A percentile compares a stretch with the other conserved stretches of the same genome.
Conservation (phyloP, 2,113 vertebrate genomes). For the Hippoglossus stenolepis region DNA sequence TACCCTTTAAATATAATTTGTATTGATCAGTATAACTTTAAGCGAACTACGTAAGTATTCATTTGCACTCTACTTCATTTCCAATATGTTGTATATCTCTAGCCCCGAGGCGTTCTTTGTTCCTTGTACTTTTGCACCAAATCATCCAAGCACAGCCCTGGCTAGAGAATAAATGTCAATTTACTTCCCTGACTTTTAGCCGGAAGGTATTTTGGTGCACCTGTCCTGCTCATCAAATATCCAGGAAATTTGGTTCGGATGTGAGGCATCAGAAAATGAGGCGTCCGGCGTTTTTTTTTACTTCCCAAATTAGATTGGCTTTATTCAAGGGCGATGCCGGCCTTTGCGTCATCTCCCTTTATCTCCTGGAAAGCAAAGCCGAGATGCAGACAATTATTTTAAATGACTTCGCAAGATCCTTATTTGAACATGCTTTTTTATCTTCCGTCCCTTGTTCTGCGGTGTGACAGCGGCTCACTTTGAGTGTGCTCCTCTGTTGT, state of each 20-base stretch:
- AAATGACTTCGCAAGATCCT: conserved; percentile 30
- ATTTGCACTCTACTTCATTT: conserved; percentile 18
- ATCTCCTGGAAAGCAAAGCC: conserved; percentile 19
- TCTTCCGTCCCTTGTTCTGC: conserved; percentile 25
- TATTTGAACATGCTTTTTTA: conserved; percentile 50
- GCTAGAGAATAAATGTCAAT: conserved; percentile 32
- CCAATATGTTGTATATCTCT: conserved; percentile 11
- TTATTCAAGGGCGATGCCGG: conserved; percentile 32
- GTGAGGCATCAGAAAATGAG: conserved; percentile 25
- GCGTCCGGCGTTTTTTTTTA: conserved; percentile 17
- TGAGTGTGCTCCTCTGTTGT: conserved; percentile 24
- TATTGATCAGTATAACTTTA: conserved; percentile 35
- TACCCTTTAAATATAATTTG: neutral
- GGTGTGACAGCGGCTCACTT: conserved; percentile 33
- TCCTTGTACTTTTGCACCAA: conserved; percentile 23
- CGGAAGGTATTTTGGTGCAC: conserved; percentile 30
- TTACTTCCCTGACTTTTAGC: conserved; percentile 33
- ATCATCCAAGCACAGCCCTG: conserved; percentile 4
- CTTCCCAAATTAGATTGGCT: conserved; percentile 56
- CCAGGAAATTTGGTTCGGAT: conserved; percentile 32
- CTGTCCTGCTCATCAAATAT: conserved; percentile 46
- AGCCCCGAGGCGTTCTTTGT: conserved; percentile 12
- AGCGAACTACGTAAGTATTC: conserved; percentile 5
- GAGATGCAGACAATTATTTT: conserved; percentile 40
- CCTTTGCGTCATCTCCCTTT: conserved; percentile 31